These are phyloP conservation scores for Pipra filicauda DNA, from an alignment of 2,113 vertebrate species.

Conservation along the genomic window DNA sequence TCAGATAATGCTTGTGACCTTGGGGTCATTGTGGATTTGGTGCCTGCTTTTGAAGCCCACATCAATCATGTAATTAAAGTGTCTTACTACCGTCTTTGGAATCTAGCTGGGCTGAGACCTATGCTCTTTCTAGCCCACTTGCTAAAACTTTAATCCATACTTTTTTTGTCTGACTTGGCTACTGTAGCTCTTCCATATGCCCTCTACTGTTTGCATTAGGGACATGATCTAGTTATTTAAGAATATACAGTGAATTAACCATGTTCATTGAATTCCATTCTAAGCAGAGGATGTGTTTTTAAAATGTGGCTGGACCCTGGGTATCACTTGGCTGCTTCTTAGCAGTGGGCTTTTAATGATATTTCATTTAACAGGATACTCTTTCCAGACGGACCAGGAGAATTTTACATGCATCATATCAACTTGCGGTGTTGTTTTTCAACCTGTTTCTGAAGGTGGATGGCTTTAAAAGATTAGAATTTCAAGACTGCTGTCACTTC, in stretches of 20 bases:
- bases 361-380: not conserved
- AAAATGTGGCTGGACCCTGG: not conserved
- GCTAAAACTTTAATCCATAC: slow-evolving; percentile 61
- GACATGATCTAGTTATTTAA: not conserved
- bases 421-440: not conserved
- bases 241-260: not conserved
- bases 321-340: not conserved
- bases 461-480: not conserved
- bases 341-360: not conserved
- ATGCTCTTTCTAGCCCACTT: slow-evolving; percentile 56
- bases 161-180: slow-evolving; percentile 10
- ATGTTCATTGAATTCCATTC: not conserved
- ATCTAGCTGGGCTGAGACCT: slow-evolving; percentile 60
- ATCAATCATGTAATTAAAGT: slow-evolving; percentile 73
- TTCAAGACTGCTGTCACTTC: not conserved
- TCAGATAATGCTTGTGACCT: slow-evolving; percentile 68
- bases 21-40: slow-evolving; percentile 53
- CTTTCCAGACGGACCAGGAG: not conserved
- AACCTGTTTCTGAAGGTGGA: not conserved
- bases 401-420: not conserved
- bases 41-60: slow-evolving; percentile 69
- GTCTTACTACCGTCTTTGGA: slow-evolving; percentile 68
- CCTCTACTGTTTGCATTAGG: not conserved
- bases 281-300: not conserved
- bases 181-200: not conserved